Evolutionary conservation across 2,888 invertebrate species (phyloP), one percentile per base, ranked within the genome.

Genomic region (Pedicia rivosa): DNA sequence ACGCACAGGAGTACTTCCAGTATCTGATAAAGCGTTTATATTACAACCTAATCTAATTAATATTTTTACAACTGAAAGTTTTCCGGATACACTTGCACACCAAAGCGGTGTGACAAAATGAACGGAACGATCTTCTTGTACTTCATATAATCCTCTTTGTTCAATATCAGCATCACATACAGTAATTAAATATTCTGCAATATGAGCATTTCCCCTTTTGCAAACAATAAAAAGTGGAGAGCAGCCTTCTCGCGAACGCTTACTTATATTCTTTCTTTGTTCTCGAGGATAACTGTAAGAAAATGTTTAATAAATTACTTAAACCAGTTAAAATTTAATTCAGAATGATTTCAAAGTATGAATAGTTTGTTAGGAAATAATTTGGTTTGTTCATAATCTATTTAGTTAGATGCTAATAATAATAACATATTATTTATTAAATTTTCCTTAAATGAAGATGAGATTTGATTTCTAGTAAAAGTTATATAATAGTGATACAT

Each of bases 21-120:
- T 78, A 63, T 90, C 90, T 1, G 83, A 84, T 29, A 78, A 71
- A 27, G 86, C 82, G 65, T 91, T 79, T n/a, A 91, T 72, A 52
- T 79, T 70, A 25, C 90, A 90, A 40, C 82, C 84, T 48, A 82
- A 74, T 41, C 73, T 68, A 14, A 84, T 70, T 38, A 92, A 68
- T 56, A 74, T 76, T 53, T 78, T 76, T 35, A 91, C 74, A 45
- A 84, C 78, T 28, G 68, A 66, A 10, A 87, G 57, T 46, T 78
- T 78, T 10, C 88, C 88, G 5, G 82, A 78, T 2, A 91, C 91
- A 4, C 88, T 82, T 2, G 91, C 88, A 63, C 82, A 82, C 92
- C 92, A 92, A 40, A 92, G 64, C 19, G 91, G 88, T 10, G 88
- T 86, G 3, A 86, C 90, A 50, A 69, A 69, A 63, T 90, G 90